Conservation (phyloP, 2,797 vertebrate genomes). For the Sarcophilus harrisii region DNA sequence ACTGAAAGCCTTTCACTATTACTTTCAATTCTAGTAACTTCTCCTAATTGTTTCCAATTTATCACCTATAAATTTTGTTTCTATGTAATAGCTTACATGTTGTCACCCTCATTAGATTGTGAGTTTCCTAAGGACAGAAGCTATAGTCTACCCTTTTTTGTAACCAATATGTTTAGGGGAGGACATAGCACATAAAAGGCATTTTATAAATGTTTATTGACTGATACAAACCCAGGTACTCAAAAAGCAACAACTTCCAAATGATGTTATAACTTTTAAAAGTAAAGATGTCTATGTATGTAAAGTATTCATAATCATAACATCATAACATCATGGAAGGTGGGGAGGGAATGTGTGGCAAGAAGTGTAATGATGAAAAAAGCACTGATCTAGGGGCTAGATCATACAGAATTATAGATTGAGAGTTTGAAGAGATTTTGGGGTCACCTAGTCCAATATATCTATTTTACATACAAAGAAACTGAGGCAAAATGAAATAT, state of each 20-base stretch:
- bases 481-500: not conserved
- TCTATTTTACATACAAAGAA: not conserved
- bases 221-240: not conserved
- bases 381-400: fast-evolving
- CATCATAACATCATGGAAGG: not conserved
- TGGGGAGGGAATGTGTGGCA: not conserved
- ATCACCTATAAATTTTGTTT: not conserved
- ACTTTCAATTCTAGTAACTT: not conserved
- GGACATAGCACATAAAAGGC: not conserved
- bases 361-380: not conserved
- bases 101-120: not conserved
- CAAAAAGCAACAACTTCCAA: not conserved
- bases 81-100: not conserved
- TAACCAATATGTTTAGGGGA: not conserved
- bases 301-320: not conserved
- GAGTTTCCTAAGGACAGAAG: not conserved
- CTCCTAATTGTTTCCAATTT: not conserved
- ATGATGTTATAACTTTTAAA: not conserved
- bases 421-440: not conserved
- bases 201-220: not conserved
- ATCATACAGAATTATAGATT: not conserved
- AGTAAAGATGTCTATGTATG: not conserved
- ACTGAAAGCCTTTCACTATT: not conserved
- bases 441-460: not conserved
- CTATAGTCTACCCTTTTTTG: not conserved